phyloP scores from a whole-genome alignment of 2,888 invertebrate genomes.

The Elaeidobius kamerunicus region DNA sequence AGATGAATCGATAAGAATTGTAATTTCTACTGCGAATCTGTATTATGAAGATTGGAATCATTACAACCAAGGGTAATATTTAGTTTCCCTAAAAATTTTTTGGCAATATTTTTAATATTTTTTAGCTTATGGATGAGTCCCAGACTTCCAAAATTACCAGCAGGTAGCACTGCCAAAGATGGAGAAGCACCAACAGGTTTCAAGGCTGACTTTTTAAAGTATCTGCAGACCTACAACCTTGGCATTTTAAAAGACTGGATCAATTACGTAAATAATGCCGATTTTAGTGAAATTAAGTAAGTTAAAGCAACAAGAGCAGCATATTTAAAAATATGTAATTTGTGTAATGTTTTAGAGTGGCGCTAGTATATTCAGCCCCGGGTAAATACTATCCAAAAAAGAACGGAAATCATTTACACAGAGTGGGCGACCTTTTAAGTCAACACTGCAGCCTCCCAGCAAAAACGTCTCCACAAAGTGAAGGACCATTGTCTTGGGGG shows the following conservation, averaged over 20 bases:
- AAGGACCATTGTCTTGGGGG: conserved; percentile 47
- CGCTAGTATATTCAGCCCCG: conserved; percentile 81
- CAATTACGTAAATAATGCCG: conserved; percentile 68
- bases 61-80: conserved; percentile 79
- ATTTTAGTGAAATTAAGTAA: conserved; percentile 80
- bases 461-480: conserved; percentile 44
- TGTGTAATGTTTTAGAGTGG: conserved; percentile 61
- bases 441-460: conserved; percentile 58
- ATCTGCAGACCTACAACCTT: conserved; percentile 71
- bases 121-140: conserved; percentile 87
- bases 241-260: conserved; percentile 70
- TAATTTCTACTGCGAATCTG: conserved; percentile 90
- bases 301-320: conserved; percentile 30
- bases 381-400: conserved; percentile 62
- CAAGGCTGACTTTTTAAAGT: conserved; percentile 71
- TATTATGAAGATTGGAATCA: conserved; percentile 92
- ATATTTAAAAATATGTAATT: background rate
- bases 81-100: too few relatives aligned
- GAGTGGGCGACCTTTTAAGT: conserved; percentile 61
- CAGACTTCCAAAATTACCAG: conserved; percentile 62
- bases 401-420: conserved; percentile 51
- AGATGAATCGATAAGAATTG: conserved; percentile 77
- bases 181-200: conserved; percentile 86
- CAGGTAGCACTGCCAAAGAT: conserved; percentile 51
- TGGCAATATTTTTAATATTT: too few relatives aligned